Evolutionary conservation across 2,797 vertebrate genomes (phyloP), one percentile per base, ranked within the genome.

Genomic region (Neosilurus hyrtlii): DNA sequence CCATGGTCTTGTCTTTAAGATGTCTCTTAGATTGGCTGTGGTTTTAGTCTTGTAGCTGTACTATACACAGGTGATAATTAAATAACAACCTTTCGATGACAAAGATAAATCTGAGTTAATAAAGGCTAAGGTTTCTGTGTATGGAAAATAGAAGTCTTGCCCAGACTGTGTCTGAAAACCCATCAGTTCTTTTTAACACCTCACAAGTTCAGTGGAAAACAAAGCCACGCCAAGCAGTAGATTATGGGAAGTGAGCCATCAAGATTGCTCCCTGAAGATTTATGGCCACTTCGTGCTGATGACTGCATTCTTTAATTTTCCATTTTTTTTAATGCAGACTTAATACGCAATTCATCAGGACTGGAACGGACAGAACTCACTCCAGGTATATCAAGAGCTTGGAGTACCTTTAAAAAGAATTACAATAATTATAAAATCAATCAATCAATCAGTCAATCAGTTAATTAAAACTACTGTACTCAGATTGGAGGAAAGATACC

Each of bases 281-380:
- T 84, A 85, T 65, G 70, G 52, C 15, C 24, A 30, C 49, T 74
- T 72, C 10, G 24, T 10, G 26, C 56, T 49, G 62, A 78, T 76
- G 30, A 77, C 70, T 79, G 49, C 30, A 35, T 77, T 26, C 62
- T 81, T 80, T 87, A 79, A 86, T 84, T 82, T 84, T 26, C 66
- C 37, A 24, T 26, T 77, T 86, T 80, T 84, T 56, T 57, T 75
- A 65, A 67, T 24, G 72, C 51, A 30, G 71, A 10, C 70, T 51
- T 84, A 82, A 56, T 84, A 73, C 70, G 37, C 16, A 20, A 73
- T 51, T 67, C 22, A 78, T 85, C 49, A 82, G 51, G 5, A 30
- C 18, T 18, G 26, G 43, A 81, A 24, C 56, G 80, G 62, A 66
- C 68, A 79, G 14, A 66, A 72, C 35, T 66, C 66, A 67, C 54